Conservation (phyloP, 2,797 vertebrate genomes). For the Rhabdophis nuchalis region DNA sequence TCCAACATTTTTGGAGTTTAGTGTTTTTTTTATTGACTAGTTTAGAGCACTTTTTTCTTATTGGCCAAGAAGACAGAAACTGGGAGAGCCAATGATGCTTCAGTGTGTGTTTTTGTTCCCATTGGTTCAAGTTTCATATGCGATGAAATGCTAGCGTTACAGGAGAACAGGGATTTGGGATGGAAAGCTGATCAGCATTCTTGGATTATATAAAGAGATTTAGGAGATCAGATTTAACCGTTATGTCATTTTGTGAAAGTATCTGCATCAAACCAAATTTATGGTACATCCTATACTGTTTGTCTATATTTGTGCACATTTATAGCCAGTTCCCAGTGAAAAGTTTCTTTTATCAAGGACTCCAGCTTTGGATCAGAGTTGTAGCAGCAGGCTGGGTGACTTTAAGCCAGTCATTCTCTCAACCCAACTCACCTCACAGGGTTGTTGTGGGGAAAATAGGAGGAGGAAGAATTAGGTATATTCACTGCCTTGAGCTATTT, state of each 20-base stretch:
- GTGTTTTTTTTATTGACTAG: neutral
- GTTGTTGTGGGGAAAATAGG: neutral
- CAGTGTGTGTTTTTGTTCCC: neutral
- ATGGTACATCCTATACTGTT: neutral
- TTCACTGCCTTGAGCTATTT: neutral
- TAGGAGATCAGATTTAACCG: neutral
- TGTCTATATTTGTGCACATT: neutral
- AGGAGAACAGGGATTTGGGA: neutral
- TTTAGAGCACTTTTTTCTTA: accelerated
- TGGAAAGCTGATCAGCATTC: neutral
- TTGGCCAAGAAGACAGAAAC: neutral
- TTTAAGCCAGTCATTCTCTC: neutral
- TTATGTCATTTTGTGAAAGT: neutral
- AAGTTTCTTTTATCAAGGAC: neutral
- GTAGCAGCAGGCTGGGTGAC: neutral
- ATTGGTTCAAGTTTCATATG: constrained; percentile 18
- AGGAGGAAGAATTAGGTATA: neutral
- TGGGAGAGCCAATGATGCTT: neutral
- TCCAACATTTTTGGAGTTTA: neutral
- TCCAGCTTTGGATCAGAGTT: neutral
- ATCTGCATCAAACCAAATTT: neutral
- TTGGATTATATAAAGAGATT: neutral
- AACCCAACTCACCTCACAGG: neutral
- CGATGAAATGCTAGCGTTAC: constrained; percentile 2
- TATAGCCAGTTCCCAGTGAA: neutral